phyloP scores from a whole-genome alignment of 2,888 invertebrate species.

The Apomyelois bistriatella region DNA sequence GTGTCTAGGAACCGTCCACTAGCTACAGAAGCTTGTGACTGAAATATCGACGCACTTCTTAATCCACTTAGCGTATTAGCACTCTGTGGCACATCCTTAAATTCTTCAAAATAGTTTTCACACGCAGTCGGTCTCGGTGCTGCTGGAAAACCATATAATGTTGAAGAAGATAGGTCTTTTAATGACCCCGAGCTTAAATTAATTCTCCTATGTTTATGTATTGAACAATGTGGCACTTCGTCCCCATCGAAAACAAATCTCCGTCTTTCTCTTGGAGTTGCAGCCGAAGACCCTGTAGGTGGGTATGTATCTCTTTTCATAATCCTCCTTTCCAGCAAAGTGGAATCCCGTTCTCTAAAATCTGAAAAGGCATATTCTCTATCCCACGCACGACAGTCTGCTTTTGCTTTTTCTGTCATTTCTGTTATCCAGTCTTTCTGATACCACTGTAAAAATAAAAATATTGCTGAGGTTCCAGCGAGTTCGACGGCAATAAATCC shows the following conservation, averaged over 20 bases:
- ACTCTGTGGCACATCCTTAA: slow-evolving; percentile 76
- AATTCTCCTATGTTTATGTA: slow-evolving; percentile 75
- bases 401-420: slow-evolving; percentile 71
- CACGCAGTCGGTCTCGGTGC: slow-evolving; percentile 82
- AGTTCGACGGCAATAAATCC: slow-evolving; percentile 92
- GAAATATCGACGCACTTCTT: slow-evolving; percentile 72
- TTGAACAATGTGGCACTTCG: slow-evolving; percentile 75
- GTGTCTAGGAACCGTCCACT: slow-evolving; percentile 85
- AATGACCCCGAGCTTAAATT: slow-evolving; percentile 79
- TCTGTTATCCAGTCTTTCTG: slow-evolving; percentile 82
- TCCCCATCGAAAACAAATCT: slow-evolving; percentile 84
- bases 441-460: slow-evolving; percentile 91
- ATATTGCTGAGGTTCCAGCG: slow-evolving; percentile 92
- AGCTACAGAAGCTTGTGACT: slow-evolving; percentile 80
- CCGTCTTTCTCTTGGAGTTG: slow-evolving; percentile 76
- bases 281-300: slow-evolving; percentile 62
- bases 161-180: slow-evolving; percentile 78
- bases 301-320: slow-evolving; percentile 72
- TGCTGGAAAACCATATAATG: slow-evolving; percentile 83
- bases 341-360: slow-evolving; percentile 68
- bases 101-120: slow-evolving; percentile 80
- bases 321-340: slow-evolving; percentile 65
- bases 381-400: slow-evolving; percentile 72
- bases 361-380: slow-evolving; percentile 74
- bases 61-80: slow-evolving; percentile 71